Percentiles rank a stretch among this genome's conserved stretches.
Evolutionary conservation across 2,113 vertebrate genomes (phyloP).

Genomic region (Oncorhynchus masou): DNA sequence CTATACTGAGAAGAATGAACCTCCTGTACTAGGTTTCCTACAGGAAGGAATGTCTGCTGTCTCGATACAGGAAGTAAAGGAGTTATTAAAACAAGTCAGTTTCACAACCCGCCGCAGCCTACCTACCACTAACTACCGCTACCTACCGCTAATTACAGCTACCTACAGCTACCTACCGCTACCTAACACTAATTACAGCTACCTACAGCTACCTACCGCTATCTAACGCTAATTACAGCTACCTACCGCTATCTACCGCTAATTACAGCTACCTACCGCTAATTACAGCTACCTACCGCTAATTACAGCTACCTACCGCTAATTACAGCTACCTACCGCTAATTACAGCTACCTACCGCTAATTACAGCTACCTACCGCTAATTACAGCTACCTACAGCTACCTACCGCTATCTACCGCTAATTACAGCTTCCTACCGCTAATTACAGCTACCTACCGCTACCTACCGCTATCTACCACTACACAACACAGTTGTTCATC

Average conservation of each 20-base stretch:
- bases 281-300: too few species aligned
- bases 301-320: too few species aligned
- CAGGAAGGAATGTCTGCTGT: constrained; percentile 87
- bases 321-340: too few species aligned
- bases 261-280: too few species aligned
- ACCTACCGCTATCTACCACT: constrained; percentile 54
- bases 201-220: too few species aligned
- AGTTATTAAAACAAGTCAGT: constrained; percentile 25
- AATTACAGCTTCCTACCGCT: too few species aligned
- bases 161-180: too few species aligned
- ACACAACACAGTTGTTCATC: constrained; percentile 48
- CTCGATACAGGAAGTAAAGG: constrained; percentile 64
- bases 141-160: too few species aligned
- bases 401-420: not conserved
- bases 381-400: too few species aligned
- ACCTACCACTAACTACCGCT: constrained; percentile 42
- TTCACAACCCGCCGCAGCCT: constrained; percentile 63
- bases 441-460: constrained; percentile 21
- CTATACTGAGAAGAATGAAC: constrained; percentile 66
- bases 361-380: too few species aligned
- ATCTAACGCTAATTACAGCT: constrained; percentile 34
- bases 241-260: constrained; percentile 28
- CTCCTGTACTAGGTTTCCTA: constrained; percentile 76
- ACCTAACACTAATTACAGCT: accelerated
- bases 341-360: too few species aligned